A percentile compares a stretch with the other conserved stretches of the same genome.
These are phyloP conservation scores for Acronicta aceris DNA, from an alignment of 2,888 invertebrate genomes.

Conservation along the genomic window DNA sequence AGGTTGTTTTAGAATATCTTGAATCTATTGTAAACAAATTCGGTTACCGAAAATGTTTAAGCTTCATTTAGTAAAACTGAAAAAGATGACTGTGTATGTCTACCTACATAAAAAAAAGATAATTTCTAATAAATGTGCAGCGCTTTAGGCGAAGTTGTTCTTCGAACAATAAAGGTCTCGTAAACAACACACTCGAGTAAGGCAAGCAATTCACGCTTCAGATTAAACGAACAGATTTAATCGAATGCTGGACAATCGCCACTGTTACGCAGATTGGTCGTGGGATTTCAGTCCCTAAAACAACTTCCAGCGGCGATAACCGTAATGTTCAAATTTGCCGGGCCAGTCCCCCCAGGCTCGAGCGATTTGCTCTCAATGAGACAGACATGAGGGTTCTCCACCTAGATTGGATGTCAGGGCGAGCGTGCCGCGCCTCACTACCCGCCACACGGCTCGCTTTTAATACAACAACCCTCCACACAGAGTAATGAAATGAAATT, in stretches of 20 bases:
- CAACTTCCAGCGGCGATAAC: conserved; percentile 34
- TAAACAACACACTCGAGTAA: not conserved
- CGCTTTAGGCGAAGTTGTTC: not conserved
- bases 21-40: too few relatives aligned
- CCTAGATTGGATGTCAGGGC: conserved; percentile 81
- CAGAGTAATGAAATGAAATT: conserved; percentile 78
- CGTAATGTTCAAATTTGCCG: conserved; percentile 59
- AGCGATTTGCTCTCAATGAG: conserved; percentile 81
- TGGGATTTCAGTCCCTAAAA: conserved; percentile 55
- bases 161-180: conserved; percentile 4
- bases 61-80: too few relatives aligned
- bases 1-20: too few relatives aligned
- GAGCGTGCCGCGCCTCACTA: conserved; percentile 61
- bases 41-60: too few relatives aligned
- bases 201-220: conserved; percentile 1
- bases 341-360: conserved; percentile 55
- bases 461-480: conserved; percentile 67
- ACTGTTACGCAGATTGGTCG: conserved; percentile 24
- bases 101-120: not conserved
- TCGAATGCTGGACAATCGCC: conserved; percentile 21
- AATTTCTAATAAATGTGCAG: conserved; percentile 1
- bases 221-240: conserved; percentile 18
- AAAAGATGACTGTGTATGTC: conserved; percentile 4
- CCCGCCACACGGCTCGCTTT: conserved; percentile 55
- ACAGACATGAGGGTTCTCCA: conserved; percentile 76